Conservation (phyloP, 35 echinoderm and acorn worm species). For the Ophioderma brevispina region DNA sequence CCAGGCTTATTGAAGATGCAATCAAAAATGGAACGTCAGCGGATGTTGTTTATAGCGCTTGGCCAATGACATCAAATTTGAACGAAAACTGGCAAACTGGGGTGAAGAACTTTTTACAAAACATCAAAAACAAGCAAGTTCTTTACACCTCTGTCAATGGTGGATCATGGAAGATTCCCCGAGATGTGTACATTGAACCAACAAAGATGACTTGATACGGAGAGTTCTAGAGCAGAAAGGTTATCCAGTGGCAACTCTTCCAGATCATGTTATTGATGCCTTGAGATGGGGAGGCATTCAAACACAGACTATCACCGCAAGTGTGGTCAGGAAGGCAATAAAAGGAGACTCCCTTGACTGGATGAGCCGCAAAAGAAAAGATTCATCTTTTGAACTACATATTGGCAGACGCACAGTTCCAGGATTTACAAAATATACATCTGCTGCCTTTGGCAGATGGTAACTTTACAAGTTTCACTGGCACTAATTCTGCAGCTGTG, state of each 20-base stretch:
- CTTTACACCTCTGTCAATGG: neutral
- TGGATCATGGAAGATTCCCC: neutral
- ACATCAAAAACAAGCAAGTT: conserved; percentile 38
- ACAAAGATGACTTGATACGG: neutral
- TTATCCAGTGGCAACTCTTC: neutral
- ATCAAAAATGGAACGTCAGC: neutral
- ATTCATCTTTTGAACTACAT: conserved; percentile 54
- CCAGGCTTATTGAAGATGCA: conserved; percentile 10
- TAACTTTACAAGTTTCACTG: conserved; percentile 3
- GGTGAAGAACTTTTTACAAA: conserved; percentile 30
- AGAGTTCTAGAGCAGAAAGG: neutral
- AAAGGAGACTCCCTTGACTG: neutral
- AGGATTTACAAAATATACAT: conserved; percentile 4
- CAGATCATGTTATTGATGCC: conserved; percentile 1
- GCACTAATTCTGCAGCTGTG: neutral
- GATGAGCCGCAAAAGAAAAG: conserved; percentile 30
- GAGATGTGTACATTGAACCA: neutral
- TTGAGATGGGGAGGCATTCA: neutral
- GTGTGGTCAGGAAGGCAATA: neutral
- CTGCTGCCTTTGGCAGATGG: conserved; percentile 55
- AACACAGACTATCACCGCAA: neutral
- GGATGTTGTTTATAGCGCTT: conserved; percentile 45
- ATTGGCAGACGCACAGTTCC: neutral
- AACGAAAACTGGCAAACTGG: conserved; percentile 40
- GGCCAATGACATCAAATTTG: conserved; percentile 31